Evolutionary conservation across 2,797 vertebrate genomes (phyloP), one percentile per base, ranked within the genome.

Genomic region (Cuculus canorus): DNA sequence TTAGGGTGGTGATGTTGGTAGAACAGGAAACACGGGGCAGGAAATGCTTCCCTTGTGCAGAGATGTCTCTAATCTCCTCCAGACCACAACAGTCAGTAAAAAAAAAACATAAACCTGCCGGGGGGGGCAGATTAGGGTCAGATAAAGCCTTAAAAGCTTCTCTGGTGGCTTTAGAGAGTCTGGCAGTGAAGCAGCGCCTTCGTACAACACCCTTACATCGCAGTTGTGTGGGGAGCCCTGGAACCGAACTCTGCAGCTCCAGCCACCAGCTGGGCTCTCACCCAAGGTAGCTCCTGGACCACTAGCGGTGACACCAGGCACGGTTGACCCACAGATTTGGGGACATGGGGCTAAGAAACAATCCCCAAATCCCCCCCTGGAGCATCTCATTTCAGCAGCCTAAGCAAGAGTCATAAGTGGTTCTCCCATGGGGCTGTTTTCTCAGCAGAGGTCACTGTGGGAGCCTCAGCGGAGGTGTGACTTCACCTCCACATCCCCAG

Each of bases 141-240:
- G 57, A 72, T 50, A 57, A 47, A 69, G 17, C 25, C 75, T 52
- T 28, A 16, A 71, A 37, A 47, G 33, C 5, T 0, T 57, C 25
- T 5, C 69, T 1, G 6, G 35, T 43, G 66, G 66, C 43, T 88
- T 68, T 33, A 4, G 0, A 2, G 47, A 54, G 33, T 19, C 5
- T 16, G 8, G 45, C 0, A 2, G 37, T 50, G 21, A 22, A 47
- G 41, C 16, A 30, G 22, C 13, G 41, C n/a, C 35, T 13, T 17
- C 9, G 23, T 16, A 19, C 7, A 6, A 32, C 0, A 2, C 27
- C 33, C 19, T 65, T 4, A 17, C 9, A 1, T 5, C 0, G 1
- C 17, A 10, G 14, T 11, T 8, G 33, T 1, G 2, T 3, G 45
- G 30, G 57, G 14, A 61, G 24, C 24, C 21, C 2, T 3, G 10